phyloP scores from a whole-genome alignment of 1,140 invertebrate species.

The Rhopalosiphum maidis region DNA sequence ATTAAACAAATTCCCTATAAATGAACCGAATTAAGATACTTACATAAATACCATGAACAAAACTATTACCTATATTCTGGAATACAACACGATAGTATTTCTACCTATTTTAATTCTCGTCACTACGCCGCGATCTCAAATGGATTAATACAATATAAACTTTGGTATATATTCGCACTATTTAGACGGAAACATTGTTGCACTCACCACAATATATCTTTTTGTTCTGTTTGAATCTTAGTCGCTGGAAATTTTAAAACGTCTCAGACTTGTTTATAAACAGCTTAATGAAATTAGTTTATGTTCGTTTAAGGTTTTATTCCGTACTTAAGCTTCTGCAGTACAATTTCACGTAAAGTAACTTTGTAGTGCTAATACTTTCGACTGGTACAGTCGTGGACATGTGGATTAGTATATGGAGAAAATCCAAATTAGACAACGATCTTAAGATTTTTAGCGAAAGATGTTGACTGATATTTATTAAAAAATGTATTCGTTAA shows the following conservation, averaged over 20 bases:
- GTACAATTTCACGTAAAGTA: neutral
- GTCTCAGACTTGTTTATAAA: neutral
- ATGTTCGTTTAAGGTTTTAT: neutral
- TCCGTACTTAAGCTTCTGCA: neutral
- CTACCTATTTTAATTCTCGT: neutral
- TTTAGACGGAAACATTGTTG: neutral
- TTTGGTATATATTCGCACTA: neutral
- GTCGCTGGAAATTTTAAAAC: neutral
- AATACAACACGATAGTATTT: neutral
- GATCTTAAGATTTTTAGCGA: neutral
- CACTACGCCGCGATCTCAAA: neutral
- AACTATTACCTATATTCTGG: neutral
- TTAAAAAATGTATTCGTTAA: neutral
- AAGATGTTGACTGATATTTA: neutral
- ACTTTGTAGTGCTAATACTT: neutral
- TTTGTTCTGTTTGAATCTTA: neutral
- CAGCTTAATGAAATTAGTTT: neutral
- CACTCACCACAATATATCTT: neutral
- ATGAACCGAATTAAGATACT: neutral
- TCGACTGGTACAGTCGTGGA: neutral
- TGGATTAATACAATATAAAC: constrained; percentile 1
- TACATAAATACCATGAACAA: neutral
- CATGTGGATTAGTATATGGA: neutral
- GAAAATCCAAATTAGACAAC: neutral
- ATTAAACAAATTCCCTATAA: neutral